These are phyloP conservation scores for Apodemus sylvaticus DNA, from an alignment of 2,113 vertebrate species.

Conservation along the genomic window DNA sequence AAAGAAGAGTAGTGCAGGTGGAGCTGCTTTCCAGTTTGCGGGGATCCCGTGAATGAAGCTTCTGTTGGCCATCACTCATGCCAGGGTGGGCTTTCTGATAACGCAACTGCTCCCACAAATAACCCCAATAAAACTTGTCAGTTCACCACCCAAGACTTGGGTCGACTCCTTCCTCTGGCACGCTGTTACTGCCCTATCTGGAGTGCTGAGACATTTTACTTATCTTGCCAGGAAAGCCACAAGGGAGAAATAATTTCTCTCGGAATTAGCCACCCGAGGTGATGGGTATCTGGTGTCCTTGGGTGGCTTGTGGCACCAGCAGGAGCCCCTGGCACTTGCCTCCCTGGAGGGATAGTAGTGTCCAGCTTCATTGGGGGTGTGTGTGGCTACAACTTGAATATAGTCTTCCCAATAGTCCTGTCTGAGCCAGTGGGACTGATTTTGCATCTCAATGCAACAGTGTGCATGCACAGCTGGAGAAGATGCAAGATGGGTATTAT, in stretches of 20 bases:
- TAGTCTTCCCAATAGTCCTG: not conserved
- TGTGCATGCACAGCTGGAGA: conserved; percentile 66
- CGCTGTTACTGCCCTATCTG: not conserved
- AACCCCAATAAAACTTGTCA: not conserved
- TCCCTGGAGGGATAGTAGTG: not conserved
- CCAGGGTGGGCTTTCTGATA: not conserved
- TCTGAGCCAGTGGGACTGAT: not conserved
- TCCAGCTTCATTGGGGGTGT: not conserved
- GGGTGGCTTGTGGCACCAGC: not conserved
- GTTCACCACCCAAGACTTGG: too few relatives aligned
- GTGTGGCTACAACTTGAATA: not conserved
- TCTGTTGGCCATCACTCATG: too few relatives aligned
- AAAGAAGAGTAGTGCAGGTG: not conserved
- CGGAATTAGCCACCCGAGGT: not conserved
- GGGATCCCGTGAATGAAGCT: not conserved
- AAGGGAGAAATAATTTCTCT: not conserved
- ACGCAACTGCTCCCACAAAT: not conserved
- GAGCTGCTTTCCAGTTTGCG: not conserved
- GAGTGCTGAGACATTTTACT: not conserved
- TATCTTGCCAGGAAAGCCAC: not conserved
- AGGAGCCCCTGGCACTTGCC: fast-evolving
- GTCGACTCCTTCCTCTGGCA: not conserved
- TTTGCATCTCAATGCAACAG: not conserved
- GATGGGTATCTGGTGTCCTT: not conserved
- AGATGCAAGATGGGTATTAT: conserved; percentile 30